These are phyloP conservation scores for Drosophila busckii DNA, from an alignment of 1,140 invertebrate genomes.

Conservation along the genomic window DNA sequence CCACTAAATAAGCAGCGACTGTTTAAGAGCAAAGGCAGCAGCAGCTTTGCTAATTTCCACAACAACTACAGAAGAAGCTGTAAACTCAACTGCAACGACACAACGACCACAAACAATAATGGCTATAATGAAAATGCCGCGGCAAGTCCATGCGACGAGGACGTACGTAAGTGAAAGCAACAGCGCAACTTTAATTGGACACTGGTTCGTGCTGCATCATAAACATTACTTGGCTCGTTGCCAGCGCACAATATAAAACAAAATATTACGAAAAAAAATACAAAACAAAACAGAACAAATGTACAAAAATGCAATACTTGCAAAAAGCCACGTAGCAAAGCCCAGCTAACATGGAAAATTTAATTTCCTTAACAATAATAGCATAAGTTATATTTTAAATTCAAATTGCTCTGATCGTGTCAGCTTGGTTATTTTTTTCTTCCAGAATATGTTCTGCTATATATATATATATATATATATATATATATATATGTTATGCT, in stretches of 20 bases:
- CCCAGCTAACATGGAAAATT: too few relatives aligned
- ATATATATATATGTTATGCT: too few relatives aligned
- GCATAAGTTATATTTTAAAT: too few relatives aligned
- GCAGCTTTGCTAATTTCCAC: slow-evolving; percentile 33
- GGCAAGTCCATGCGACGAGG: slow-evolving; percentile 19
- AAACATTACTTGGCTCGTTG: slow-evolving; percentile 43
- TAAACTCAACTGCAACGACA: too few relatives aligned
- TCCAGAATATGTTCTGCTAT: too few relatives aligned
- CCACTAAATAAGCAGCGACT: not conserved
- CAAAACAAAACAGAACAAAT: slow-evolving; percentile 18
- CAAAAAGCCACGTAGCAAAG: too few relatives aligned
- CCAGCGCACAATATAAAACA: slow-evolving; percentile 27
- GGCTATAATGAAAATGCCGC: slow-evolving; percentile 32
- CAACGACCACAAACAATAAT: slow-evolving; percentile 12
- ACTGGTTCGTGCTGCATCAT: slow-evolving; percentile 33
- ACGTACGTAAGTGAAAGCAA: slow-evolving; percentile 1
- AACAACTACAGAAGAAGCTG: slow-evolving; percentile 16
- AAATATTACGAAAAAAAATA: slow-evolving; percentile 6
- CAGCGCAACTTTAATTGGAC: slow-evolving; percentile 37
- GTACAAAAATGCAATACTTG: slow-evolving; percentile 36
- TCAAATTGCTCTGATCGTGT: too few relatives aligned
- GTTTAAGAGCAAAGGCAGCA: not conserved
- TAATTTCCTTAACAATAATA: too few relatives aligned
- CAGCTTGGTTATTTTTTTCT: too few relatives aligned
- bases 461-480: too few relatives aligned